Evolutionary conservation across 1,140 invertebrate genomes (phyloP), one percentile per base, ranked within the genome.

Genomic region (Aphelenchoides fujianensis): DNA sequence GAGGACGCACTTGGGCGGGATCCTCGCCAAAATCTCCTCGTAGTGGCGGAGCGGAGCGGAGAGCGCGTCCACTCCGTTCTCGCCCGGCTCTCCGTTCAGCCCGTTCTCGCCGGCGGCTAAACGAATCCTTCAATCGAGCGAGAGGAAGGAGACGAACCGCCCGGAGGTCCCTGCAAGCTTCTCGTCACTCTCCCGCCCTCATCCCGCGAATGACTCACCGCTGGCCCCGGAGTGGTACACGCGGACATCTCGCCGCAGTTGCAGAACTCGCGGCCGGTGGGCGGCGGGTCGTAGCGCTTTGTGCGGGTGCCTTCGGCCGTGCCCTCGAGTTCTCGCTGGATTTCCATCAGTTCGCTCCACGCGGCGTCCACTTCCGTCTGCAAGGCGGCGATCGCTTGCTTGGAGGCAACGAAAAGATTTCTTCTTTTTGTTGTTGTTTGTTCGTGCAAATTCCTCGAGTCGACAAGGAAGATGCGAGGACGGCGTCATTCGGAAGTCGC

Each of bases 331-430:
- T 59, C 34, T 32, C 12, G 23, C 23, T 59, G 55, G 7, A 7
- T 7, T 59, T 59, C 55, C 55, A 59, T 59, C 5, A 59, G 55
- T 16, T 59, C 19, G 55, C 5, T 19, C 55, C 55, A 59, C 5
- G 19, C 55, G 34, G 55, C 5, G 23, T 59, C 19, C 5, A 59
- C 19, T 7, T 59, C 55, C 27, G 28, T 12, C 41, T 48, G 41
- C 23, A 48, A 48, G 23, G 23, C n/a, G n/a, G n/a, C n/a, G n/a
- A n/a, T n/a, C n/a, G n/a, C n/a, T n/a, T n/a, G n/a, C n/a, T n/a
- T n/a, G n/a, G n/a, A n/a, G n/a, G n/a, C n/a, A n/a, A n/a, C n/a
- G n/a, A n/a, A n/a, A n/a, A n/a, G n/a, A n/a, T n/a, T n/a, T n/a
- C n/a, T n/a, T n/a, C n/a, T n/a, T n/a, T n/a, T n/a, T n/a, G n/a